Conservation (phyloP, 2,797 vertebrate genomes). For the Tenualosa ilisha region DNA sequence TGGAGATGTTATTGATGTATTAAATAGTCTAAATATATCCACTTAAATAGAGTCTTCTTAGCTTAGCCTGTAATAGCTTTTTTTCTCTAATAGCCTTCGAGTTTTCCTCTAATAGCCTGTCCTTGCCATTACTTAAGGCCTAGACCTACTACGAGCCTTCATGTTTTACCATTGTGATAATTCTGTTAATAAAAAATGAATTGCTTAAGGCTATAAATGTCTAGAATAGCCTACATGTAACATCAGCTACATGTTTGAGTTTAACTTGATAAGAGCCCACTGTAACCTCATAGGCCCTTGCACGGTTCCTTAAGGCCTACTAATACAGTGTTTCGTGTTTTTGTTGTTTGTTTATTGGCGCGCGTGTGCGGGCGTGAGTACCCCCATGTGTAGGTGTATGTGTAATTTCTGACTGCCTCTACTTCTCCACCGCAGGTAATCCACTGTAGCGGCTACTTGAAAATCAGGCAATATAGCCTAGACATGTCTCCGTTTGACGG, state of each 20-base stretch:
- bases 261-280: background rate
- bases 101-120: no score
- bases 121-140: no score
- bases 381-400: background rate
- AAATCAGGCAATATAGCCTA: slow-evolving; percentile 96
- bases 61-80: no score
- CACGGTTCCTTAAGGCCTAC: no score
- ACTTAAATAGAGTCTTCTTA: background rate
- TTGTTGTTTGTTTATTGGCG: background rate
- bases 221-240: background rate
- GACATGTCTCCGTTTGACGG: slow-evolving; percentile 98
- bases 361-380: background rate
- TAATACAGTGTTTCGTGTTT: background rate
- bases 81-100: no score
- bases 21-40: no score
- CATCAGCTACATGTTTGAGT: background rate
- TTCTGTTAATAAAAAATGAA: background rate
- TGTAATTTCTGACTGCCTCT: background rate
- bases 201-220: background rate
- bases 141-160: background rate
- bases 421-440: slow-evolving; percentile 82
- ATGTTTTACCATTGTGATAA: background rate
- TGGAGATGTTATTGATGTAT: no score
- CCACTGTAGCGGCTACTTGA: slow-evolving; percentile 97
- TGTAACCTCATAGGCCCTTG: background rate